Percentiles rank a stretch among this genome's conserved stretches.
phyloP scores from a whole-genome alignment of 2,888 invertebrate species.

The Tineola bisselliella region DNA sequence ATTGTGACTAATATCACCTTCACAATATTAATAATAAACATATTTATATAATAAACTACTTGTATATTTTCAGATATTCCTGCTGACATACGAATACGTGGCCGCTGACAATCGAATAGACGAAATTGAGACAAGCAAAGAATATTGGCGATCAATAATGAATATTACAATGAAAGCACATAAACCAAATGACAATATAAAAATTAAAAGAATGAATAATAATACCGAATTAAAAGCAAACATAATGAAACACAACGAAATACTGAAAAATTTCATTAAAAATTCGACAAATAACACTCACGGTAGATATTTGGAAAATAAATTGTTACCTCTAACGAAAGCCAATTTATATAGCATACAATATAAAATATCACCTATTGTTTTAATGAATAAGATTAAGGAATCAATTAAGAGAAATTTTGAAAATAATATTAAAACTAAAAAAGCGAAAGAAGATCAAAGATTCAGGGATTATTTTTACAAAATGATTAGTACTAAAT shows the following conservation, averaged over 20 bases:
- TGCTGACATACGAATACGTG: constrained; percentile 46
- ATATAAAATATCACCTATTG: constrained; percentile 38
- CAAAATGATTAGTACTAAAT: constrained; percentile 39
- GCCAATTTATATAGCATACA: constrained; percentile 15
- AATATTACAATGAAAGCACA: constrained; percentile 26
- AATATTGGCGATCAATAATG: constrained; percentile 35
- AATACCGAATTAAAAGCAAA: constrained; percentile 41
- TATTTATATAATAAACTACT: constrained; percentile 15
- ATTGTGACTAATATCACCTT: background rate
- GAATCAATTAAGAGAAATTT: constrained; percentile 32
- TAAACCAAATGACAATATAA: background rate
- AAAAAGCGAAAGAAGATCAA: constrained; percentile 44
- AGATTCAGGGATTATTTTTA: constrained; percentile 44
- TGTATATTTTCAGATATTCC: constrained; percentile 38
- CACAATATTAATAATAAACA: background rate
- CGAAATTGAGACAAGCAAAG: constrained; percentile 21
- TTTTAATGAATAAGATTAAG: constrained; percentile 20
- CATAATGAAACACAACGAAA: constrained; percentile 36
- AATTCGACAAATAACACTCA: background rate
- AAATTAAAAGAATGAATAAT: constrained; percentile 22
- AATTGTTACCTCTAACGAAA: background rate
- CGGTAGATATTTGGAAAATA: background rate
- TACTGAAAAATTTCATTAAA: constrained; percentile 28
- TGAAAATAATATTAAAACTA: constrained; percentile 42
- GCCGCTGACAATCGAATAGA: constrained; percentile 23